phyloP scores from a whole-genome alignment of 1,140 invertebrate genomes.

The Lepidotrigona ventralis region DNA sequence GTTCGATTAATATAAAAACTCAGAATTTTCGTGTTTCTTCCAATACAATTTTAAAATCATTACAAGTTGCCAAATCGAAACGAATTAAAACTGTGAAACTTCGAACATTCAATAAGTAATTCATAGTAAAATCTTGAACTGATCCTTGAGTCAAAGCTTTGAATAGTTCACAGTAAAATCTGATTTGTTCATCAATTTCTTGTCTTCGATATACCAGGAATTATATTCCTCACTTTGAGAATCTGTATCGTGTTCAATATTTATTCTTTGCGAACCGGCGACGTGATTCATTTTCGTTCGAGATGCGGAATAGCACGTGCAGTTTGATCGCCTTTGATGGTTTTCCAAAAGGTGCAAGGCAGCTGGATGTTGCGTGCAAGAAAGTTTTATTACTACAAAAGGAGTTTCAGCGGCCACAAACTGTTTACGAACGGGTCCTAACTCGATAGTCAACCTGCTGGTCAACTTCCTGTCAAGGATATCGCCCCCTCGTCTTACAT shows the following conservation, averaged over 20 bases:
- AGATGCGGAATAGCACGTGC: background rate
- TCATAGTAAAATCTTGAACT: background rate
- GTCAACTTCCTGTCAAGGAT: constrained; percentile 15
- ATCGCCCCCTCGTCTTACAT: background rate
- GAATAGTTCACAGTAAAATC: background rate
- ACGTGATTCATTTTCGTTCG: background rate
- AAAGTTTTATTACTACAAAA: constrained; percentile 19
- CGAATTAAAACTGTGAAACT: background rate
- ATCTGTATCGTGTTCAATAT: background rate
- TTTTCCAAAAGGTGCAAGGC: background rate
- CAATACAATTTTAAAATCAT: background rate
- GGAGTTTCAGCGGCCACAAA: background rate
- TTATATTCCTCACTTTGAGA: background rate
- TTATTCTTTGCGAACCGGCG: background rate
- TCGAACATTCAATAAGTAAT: background rate
- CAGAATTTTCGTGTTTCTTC: background rate
- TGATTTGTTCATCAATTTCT: background rate
- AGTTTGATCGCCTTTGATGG: constrained; percentile 5
- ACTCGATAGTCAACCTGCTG: background rate
- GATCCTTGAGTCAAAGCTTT: background rate
- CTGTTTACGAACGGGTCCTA: background rate
- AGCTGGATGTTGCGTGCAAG: background rate
- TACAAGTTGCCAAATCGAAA: background rate
- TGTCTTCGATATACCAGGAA: background rate
- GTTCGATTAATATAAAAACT: background rate